These are phyloP conservation scores for Megalopta genalis DNA, from an alignment of 1,140 invertebrate species.

Conservation along the genomic window DNA sequence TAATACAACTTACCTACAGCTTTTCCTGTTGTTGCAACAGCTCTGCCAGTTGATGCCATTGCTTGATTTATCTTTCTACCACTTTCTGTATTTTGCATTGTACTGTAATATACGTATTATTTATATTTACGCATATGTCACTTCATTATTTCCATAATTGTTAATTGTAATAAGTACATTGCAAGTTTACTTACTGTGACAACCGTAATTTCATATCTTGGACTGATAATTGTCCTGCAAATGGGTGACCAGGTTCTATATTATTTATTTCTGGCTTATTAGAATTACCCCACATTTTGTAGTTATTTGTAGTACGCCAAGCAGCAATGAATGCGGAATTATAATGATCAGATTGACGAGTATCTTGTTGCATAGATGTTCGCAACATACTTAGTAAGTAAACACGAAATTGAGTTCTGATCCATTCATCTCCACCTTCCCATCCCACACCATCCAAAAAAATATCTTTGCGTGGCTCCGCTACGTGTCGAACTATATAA, in stretches of 20 bases:
- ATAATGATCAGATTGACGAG: conserved; percentile 92
- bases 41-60: conserved; percentile 92
- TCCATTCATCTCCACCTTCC: conserved; percentile 97
- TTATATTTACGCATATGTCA: background rate
- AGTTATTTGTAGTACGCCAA: conserved; percentile 94
- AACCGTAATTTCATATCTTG: conserved; percentile 96
- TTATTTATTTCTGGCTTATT: conserved; percentile 85
- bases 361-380: conserved; percentile 88
- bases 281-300: conserved; percentile 89
- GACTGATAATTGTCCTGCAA: conserved; percentile 94
- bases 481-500: conserved; percentile 92
- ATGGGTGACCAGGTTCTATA: conserved; percentile 91
- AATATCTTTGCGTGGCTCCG: conserved; percentile 88
- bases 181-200: conserved; percentile 87
- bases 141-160: background rate
- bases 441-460: conserved; percentile 90
- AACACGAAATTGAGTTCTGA: conserved; percentile 95
- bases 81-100: conserved; percentile 96
- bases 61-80: conserved; percentile 96
- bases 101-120: conserved; percentile 82
- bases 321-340: conserved; percentile 91
- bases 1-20: conserved; percentile 84
- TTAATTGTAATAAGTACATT: background rate
- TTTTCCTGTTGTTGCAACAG: conserved; percentile 93
- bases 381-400: conserved; percentile 94